These are phyloP conservation scores for Carassius auratus DNA, from an alignment of 2,113 vertebrate genomes.

Conservation along the genomic window DNA sequence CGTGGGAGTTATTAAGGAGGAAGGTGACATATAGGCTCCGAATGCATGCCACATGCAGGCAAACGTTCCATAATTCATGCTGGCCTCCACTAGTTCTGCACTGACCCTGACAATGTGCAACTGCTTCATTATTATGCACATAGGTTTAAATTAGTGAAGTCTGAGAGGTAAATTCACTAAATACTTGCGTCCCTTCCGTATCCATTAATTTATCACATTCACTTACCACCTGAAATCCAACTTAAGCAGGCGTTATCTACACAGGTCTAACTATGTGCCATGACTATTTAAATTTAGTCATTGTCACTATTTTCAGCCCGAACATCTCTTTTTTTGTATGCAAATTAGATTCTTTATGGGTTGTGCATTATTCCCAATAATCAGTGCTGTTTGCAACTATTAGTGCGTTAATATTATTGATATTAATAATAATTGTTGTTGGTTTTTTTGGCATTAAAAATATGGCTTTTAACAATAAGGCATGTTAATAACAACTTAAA, in stretches of 20 bases:
- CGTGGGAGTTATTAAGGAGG: slow-evolving; percentile 36
- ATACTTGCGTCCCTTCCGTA: background rate
- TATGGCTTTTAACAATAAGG: background rate
- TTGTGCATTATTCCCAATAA: background rate
- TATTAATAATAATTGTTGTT: no score
- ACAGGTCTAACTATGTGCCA: background rate
- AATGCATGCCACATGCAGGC: slow-evolving; percentile 25
- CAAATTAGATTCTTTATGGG: background rate
- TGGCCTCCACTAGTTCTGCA: slow-evolving; percentile 1
- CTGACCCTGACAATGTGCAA: slow-evolving; percentile 29
- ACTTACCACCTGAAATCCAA: background rate
- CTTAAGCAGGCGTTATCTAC: background rate
- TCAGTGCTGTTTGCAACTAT: background rate
- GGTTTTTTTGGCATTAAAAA: background rate
- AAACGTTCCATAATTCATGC: slow-evolving; percentile 37
- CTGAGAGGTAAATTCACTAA: background rate
- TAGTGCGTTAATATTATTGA: background rate
- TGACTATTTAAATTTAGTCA: background rate
- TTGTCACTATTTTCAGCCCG: background rate
- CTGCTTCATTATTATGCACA: background rate
- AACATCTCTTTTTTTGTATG: background rate
- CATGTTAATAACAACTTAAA: background rate
- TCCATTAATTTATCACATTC: background rate
- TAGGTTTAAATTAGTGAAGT: background rate
- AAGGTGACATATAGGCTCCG: slow-evolving; percentile 31